Evolutionary conservation across 2,888 invertebrate genomes (phyloP).

Genomic region (Gandaritis pyraliata): DNA sequence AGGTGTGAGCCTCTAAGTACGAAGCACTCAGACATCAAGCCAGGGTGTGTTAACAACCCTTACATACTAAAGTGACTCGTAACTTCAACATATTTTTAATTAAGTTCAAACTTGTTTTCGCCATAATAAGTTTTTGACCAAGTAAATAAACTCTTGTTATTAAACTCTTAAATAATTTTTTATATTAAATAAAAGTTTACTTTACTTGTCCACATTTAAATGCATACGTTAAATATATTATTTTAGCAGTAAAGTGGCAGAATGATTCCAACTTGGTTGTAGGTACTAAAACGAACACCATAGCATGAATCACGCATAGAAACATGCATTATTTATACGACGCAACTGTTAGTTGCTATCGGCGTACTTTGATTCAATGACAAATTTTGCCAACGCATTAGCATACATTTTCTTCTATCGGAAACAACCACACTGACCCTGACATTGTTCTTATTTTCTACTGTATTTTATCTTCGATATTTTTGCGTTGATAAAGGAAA

Average conservation of each 20-base stretch:
- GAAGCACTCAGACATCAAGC: too few species aligned
- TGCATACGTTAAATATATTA: background rate
- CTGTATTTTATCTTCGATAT: constrained; percentile 2
- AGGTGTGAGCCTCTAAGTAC: too few species aligned
- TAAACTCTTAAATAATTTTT: too few species aligned
- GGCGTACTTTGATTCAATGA: constrained; percentile 6
- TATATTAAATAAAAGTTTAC: too few species aligned
- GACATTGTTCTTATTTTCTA: constrained; percentile 13
- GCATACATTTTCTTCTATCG: constrained; percentile 9
- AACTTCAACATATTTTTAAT: too few species aligned
- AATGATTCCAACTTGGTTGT: background rate
- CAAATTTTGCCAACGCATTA: constrained; percentile 5
- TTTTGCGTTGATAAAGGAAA: background rate
- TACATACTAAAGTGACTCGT: too few species aligned
- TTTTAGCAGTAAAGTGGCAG: background rate
- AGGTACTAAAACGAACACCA: constrained; percentile 1
- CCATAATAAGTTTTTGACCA: too few species aligned
- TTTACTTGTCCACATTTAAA: too few species aligned
- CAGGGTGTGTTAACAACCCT: too few species aligned
- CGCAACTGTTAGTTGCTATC: constrained; percentile 3
- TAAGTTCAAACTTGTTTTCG: too few species aligned
- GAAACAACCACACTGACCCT: constrained; percentile 10
- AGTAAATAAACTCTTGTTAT: too few species aligned
- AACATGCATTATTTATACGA: background rate
- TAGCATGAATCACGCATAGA: constrained; percentile 10